Conservation (phyloP, 92 coral and sea anemone genomes). For the Porites divaricata region DNA sequence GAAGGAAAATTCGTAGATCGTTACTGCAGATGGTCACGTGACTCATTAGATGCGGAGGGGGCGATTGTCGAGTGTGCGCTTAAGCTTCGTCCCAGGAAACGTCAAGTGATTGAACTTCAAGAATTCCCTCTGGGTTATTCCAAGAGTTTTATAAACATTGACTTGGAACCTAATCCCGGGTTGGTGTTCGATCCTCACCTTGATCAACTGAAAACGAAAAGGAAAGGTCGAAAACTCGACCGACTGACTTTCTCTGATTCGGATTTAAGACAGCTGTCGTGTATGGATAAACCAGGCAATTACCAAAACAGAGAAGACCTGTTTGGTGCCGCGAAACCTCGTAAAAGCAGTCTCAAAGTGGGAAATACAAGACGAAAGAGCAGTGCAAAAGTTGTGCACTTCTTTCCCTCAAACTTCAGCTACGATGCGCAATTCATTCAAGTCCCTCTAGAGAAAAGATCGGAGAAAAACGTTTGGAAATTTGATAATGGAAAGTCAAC, state of each 20-base stretch:
- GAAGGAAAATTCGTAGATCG: slow-evolving; percentile 41
- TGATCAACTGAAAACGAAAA: slow-evolving; percentile 7
- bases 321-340: slow-evolving; percentile 7
- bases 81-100: slow-evolving; percentile 40
- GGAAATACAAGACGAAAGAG: not conserved
- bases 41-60: slow-evolving; percentile 22
- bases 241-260: slow-evolving; percentile 42
- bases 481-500: slow-evolving; percentile 5
- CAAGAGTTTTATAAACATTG: slow-evolving; percentile 38
- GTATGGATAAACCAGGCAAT: slow-evolving; percentile 17
- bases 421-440: slow-evolving; percentile 48
- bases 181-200: slow-evolving; percentile 46
- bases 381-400: slow-evolving; percentile 33
- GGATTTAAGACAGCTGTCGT: slow-evolving; percentile 27
- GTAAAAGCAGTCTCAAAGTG: slow-evolving; percentile 30
- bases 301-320: slow-evolving; percentile 6
- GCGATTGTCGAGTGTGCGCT: slow-evolving; percentile 33
- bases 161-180: slow-evolving; percentile 44
- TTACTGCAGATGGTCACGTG: slow-evolving; percentile 47
- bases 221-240: not conserved
- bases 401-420: slow-evolving; percentile 35
- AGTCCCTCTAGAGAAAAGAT: slow-evolving; percentile 7
- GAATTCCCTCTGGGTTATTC: slow-evolving; percentile 52
- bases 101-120: slow-evolving; percentile 49
- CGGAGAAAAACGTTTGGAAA: not conserved